Evolutionary conservation across 2,797 vertebrate genomes (phyloP).

Genomic region (Brachymystax lenok): DNA sequence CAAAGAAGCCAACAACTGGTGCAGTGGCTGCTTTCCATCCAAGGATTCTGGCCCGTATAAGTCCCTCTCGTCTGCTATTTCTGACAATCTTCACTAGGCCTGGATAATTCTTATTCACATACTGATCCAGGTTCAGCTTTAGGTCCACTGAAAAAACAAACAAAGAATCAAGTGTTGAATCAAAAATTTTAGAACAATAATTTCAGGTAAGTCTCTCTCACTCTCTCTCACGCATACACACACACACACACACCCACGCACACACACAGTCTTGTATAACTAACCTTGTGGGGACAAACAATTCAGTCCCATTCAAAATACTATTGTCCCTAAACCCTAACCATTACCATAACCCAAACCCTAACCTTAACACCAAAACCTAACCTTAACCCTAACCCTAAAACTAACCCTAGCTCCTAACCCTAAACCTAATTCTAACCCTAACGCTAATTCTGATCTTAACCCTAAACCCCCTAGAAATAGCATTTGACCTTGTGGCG

Average conservation of each 20-base stretch:
- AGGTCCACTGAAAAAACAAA: slow-evolving; percentile 69
- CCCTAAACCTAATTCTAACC: no score
- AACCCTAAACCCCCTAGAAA: no score
- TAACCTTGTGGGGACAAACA: no score
- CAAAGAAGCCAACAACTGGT: slow-evolving; percentile 81
- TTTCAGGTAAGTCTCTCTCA: neutral
- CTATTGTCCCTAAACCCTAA: no score
- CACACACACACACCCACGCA: neutral
- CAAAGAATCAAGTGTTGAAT: neutral
- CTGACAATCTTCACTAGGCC: slow-evolving; percentile 82
- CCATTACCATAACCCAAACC: no score
- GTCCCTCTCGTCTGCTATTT: slow-evolving; percentile 79
- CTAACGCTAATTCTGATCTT: no score
- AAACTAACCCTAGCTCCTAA: no score
- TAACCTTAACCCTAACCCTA: no score
- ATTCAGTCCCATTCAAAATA: no score
- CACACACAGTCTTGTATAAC: no score
- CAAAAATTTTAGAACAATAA: neutral
- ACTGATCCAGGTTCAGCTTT: slow-evolving; percentile 79
- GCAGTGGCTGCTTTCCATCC: slow-evolving; percentile 81
- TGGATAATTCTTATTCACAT: slow-evolving; percentile 79
- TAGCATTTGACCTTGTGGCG: no score
- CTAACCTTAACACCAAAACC: no score
- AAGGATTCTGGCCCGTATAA: slow-evolving; percentile 81
- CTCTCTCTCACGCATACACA: neutral